Base-by-base conservation (phyloP, 2,113 vertebrate species). In the Prunella fulvescens region DNA sequence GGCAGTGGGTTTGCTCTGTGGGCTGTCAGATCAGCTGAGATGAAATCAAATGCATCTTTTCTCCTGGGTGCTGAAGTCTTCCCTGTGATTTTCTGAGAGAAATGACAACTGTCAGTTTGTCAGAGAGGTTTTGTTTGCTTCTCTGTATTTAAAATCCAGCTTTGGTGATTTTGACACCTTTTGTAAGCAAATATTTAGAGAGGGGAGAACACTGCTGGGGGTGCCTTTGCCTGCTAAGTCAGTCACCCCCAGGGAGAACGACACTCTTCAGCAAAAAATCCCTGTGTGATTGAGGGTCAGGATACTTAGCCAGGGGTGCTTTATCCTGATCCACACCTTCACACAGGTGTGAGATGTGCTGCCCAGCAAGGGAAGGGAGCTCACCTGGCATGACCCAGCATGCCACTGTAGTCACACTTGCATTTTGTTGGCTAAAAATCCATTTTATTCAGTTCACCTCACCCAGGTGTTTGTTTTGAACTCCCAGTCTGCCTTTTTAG, bases 361-460 rank as follows among this genome's bases (percentile, higher is more conserved):
- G 7, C 60, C 40, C 47, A 58, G 45, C 48, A 25, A 28, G 65
- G 9, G 1, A 47, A 61, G 39, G 31, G 17, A 74, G 1, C 28
- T 53, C 1, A 0, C 1, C 18, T 29, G 31, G 6, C 24, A 2
- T n/a, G 58, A 50, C 31, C 24, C 50, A 25, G 80, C 66, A 9
- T 71, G 74, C 57, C 0, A 1, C 76, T 19, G 9, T 4, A 28
- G 20, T 18, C 67, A 35, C 35, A 2, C 39, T 29, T 40, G 14
- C 8, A 3, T 82, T 82, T 44, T 56, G 20, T 20, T 51, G 67
- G 42, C 14, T 40, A 57, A n/a, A 88, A 93, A 64, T 45, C 24
- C 22, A 3, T 81, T 90, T 73, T 29, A 22, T 44, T 77, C 35
- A 54, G 35, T 47, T 66, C 19, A 37, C 54, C 44, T 78, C 71